These are phyloP conservation scores for Leptinotarsa rubiginosa DNA, from an alignment of 2,888 invertebrate genomes.

Conservation along the genomic window DNA sequence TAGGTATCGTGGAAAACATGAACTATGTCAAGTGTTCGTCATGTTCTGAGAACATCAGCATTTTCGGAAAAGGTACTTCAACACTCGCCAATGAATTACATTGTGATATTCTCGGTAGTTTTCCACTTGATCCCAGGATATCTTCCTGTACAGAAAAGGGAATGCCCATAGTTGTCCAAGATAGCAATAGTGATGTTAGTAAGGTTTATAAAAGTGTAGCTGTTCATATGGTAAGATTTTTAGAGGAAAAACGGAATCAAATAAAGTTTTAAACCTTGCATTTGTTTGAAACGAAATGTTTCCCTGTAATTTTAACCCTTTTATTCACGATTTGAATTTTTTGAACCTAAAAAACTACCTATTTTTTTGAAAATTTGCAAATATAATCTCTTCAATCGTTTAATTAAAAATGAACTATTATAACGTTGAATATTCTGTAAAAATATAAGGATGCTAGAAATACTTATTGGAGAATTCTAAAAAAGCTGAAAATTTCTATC, in stretches of 20 bases:
- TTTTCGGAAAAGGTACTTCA: conserved; percentile 97
- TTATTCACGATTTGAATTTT: no score
- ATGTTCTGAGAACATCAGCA: conserved; percentile 91
- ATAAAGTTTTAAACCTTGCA: background rate
- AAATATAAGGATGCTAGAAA: no score
- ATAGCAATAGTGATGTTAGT: conserved; percentile 67
- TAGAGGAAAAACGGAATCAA: conserved; percentile 31
- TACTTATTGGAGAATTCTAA: no score
- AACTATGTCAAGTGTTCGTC: conserved; percentile 80
- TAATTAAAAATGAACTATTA: no score
- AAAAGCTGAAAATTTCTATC: no score
- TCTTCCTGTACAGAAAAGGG: conserved; percentile 79
- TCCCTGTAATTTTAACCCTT: no score
- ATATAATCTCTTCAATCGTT: no score
- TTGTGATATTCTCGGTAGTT: conserved; percentile 75
- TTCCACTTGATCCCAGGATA: conserved; percentile 80
- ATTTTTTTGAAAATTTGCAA: no score
- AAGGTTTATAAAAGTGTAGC: conserved; percentile 55
- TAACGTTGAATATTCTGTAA: no score
- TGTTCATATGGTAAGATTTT: conserved; percentile 52
- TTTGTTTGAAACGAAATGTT: background rate
- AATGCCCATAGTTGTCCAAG: conserved; percentile 78
- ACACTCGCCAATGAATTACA: conserved; percentile 75
- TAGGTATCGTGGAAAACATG: conserved; percentile 95
- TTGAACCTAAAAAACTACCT: no score